phyloP scores from a whole-genome alignment of 1,140 invertebrate species.

The Apis mellifera region Amel_HAv3.1 CM009936.2:12683001-12683500 shows the following conservation, averaged over 20 bases:
- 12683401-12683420: too few relatives aligned
- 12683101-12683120: background rate
- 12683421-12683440: too few relatives aligned
- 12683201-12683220: conserved; percentile 4
- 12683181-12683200: conserved; percentile 21
- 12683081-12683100: background rate
- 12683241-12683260: background rate
- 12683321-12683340: background rate
- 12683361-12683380: too few relatives aligned
- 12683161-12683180: background rate
- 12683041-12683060: background rate
- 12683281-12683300: background rate
- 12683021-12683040: background rate
- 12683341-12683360: too few relatives aligned
- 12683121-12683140: background rate
- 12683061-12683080: background rate
- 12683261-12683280: background rate
- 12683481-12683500: too few relatives aligned
- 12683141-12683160: conserved; percentile 26
- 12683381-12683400: too few relatives aligned
- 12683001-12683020: too few relatives aligned
- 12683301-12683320: background rate
- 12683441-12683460: too few relatives aligned
- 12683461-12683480: too few relatives aligned
- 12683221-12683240: conserved; percentile 23